Conservation (phyloP, 1,140 invertebrate species). For the Spodoptera frugiperda region DNA sequence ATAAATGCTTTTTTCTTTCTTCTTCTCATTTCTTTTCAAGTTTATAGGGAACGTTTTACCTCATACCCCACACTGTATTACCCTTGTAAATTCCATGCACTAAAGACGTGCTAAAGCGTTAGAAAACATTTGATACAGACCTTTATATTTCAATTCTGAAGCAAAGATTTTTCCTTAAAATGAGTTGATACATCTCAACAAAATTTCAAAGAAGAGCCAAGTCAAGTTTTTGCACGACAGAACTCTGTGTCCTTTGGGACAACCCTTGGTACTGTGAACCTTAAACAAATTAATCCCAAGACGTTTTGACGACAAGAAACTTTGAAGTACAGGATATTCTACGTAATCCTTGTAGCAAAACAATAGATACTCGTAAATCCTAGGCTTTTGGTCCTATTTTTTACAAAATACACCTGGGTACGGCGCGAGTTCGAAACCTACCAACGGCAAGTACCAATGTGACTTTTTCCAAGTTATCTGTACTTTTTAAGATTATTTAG, state of each 20-base stretch:
- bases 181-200: neutral
- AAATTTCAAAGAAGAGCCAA: neutral
- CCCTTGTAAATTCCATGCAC: too few relatives aligned
- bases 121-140: too few relatives aligned
- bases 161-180: neutral
- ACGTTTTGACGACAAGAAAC: conserved; percentile 21
- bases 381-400: neutral
- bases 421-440: too few relatives aligned
- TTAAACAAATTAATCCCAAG: conserved; percentile 34
- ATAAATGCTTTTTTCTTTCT: too few relatives aligned
- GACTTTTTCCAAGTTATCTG: too few relatives aligned
- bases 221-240: neutral
- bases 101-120: too few relatives aligned
- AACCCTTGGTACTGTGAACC: conserved; percentile 10
- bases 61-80: too few relatives aligned
- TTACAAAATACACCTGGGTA: neutral
- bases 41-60: too few relatives aligned
- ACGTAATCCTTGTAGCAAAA: conserved; percentile 9
- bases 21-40: too few relatives aligned
- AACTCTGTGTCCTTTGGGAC: conserved; percentile 4
- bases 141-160: too few relatives aligned
- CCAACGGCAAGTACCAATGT: too few relatives aligned
- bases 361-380: neutral
- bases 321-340: conserved; percentile 3
- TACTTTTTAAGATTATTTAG: too few relatives aligned